Base-by-base conservation (phyloP, 35 echinoderm and acorn worm genomes). In the Diadema setosum region DNA sequence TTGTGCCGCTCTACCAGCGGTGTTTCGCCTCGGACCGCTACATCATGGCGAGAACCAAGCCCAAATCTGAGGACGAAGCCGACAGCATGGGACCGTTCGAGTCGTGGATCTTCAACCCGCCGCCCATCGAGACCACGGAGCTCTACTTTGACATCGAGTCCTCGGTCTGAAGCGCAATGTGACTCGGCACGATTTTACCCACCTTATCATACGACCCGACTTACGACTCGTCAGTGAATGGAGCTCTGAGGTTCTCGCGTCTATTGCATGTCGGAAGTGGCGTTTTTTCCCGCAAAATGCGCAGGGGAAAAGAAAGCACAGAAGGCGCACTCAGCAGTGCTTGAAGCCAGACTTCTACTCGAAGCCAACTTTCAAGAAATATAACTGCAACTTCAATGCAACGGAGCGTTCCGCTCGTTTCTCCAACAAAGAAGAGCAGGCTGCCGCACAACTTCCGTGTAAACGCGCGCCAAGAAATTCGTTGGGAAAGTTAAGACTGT, bases 1-100 rank as follows among this genome's bases (percentile, higher is more conserved):
- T 81, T 0, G 90, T 96, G 14, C 94, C 94, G 14, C 11, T 92
- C 41, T 96, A 96, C 82, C 94, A 96, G 56, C 83, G 58, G 70
- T 83, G 82, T 56, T 96, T 91, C 42, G 90, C 94, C 15, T 43
- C 83, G n/a, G 82, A 91, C 21, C 46, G 94, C 5, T 96, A 92
- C 81, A 88, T 96, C 85, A 96, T 96, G 94, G 61, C 70, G 42
- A 8, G 85, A 31, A 87, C 64, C 63, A 74, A 70, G 42, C 85
- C 61, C 5, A 87, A 87, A 29, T 9, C n/a, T 36, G 85, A 42
- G 5, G n/a, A 73, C 41, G 40, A 73, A 25, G 18, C 75, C 14
- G 85, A 73, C 16, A 65, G 35, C 4, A 70, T 73, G 41, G 85
- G 85, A 8, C 85, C 85, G 0, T 65, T 73, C 40, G 61, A 46